Percentiles rank a stretch among this genome's conserved stretches.
phyloP scores from a whole-genome alignment of 2,113 vertebrate species.

The Hiodon tergisus region DNA sequence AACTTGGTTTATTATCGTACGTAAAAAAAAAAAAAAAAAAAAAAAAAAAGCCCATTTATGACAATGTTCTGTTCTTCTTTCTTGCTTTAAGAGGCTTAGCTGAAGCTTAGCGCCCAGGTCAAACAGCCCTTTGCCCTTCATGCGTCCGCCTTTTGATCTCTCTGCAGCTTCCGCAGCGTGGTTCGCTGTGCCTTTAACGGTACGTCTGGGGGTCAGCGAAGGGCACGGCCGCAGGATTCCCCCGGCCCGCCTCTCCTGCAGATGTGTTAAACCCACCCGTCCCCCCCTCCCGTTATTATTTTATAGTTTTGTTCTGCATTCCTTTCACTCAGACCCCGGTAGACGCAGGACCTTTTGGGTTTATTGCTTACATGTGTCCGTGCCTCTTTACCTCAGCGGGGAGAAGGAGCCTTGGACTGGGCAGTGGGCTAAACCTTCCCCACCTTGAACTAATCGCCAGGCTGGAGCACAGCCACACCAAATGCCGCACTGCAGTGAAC shows the following conservation, averaged over 20 bases:
- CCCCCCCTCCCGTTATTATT: constrained; percentile 86
- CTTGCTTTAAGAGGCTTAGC: constrained; percentile 83
- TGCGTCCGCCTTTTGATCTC: constrained; percentile 92
- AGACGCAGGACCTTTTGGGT: constrained; percentile 81
- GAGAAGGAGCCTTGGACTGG: constrained; percentile 78
- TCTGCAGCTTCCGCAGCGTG: constrained; percentile 70
- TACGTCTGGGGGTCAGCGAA: constrained; percentile 68
- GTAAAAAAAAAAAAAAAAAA: constrained; percentile 38
- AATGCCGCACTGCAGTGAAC: constrained; percentile 62
- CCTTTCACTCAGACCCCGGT: constrained; percentile 84
- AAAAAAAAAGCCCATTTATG: constrained; percentile 35
- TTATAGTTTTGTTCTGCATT: constrained; percentile 99
- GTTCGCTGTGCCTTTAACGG: constrained; percentile 69
- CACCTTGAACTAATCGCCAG: constrained; percentile 98
- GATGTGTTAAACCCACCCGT: constrained; percentile 71
- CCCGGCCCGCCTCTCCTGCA: constrained; percentile 51
- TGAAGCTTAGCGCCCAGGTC: constrained; percentile 81
- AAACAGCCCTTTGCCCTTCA: constrained; percentile 85
- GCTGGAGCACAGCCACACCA: constrained; percentile 74
- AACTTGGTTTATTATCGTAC: constrained; percentile 45
- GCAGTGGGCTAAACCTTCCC: constrained; percentile 84
- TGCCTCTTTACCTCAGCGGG: constrained; percentile 86
- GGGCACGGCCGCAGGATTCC: constrained; percentile 56
- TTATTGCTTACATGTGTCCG: constrained; percentile 99
- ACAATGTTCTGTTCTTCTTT: constrained; percentile 59